phyloP scores from a whole-genome alignment of 2,888 invertebrate genomes.

The Trachelus iudaicus region DNA sequence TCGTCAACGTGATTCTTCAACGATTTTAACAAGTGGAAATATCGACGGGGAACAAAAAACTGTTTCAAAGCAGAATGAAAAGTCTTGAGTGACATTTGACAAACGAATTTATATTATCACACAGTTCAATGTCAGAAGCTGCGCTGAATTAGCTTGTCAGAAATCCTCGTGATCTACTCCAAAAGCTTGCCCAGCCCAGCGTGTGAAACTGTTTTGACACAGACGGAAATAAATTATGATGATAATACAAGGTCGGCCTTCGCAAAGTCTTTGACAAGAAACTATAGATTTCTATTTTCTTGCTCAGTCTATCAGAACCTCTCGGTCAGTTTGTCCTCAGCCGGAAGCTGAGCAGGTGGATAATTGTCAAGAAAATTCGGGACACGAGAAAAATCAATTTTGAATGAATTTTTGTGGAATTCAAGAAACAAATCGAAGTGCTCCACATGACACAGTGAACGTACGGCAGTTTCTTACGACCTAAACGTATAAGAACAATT shows the following conservation, averaged over 20 bases:
- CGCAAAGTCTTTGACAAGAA: constrained; percentile 8
- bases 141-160: neutral
- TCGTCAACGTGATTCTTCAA: neutral
- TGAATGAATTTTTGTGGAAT: neutral
- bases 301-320: constrained; percentile 7
- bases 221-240: constrained; percentile 1
- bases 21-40: neutral
- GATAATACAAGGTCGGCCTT: constrained; percentile 6
- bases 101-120: neutral
- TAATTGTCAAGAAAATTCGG: neutral
- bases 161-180: neutral
- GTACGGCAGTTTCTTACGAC: neutral
- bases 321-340: neutral
- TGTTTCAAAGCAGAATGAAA: neutral
- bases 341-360: neutral
- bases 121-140: neutral
- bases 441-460: no score
- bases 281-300: constrained; percentile 17
- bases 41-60: neutral
- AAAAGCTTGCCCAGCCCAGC: neutral
- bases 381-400: neutral
- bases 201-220: constrained; percentile 2
- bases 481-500: neutral
- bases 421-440: neutral
- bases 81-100: neutral